These are phyloP conservation scores for Drosophila subpulchrella DNA, from an alignment of 1,140 invertebrate genomes.

Conservation along the genomic window DNA sequence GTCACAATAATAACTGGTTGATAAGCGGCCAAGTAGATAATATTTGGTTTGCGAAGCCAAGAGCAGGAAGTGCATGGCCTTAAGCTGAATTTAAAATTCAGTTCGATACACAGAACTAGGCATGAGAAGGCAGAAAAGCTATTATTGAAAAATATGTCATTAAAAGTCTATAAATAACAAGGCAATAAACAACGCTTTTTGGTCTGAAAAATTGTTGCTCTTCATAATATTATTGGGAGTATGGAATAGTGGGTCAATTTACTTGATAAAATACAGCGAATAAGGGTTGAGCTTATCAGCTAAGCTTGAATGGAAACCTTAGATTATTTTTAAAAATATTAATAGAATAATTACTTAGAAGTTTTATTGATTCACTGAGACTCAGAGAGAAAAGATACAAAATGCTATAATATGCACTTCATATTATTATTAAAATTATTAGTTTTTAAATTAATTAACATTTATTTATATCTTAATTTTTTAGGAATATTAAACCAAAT, in stretches of 20 bases:
- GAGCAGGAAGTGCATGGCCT: slow-evolving; percentile 22
- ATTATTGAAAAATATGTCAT: background rate
- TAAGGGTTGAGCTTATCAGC: background rate
- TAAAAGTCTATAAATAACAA: slow-evolving; percentile 1
- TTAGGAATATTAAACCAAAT: too few relatives aligned
- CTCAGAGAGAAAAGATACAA: too few relatives aligned
- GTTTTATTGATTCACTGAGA: background rate
- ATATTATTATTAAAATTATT: too few relatives aligned
- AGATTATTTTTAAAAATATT: too few relatives aligned
- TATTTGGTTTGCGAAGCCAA: slow-evolving; percentile 3
- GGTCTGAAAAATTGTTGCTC: background rate
- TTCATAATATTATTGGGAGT: background rate
- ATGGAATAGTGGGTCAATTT: background rate
- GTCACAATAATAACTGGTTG: slow-evolving; percentile 34
- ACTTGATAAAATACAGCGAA: background rate
- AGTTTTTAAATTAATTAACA: too few relatives aligned
- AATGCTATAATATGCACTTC: too few relatives aligned
- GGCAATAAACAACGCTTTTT: background rate
- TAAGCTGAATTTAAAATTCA: slow-evolving; percentile 9
- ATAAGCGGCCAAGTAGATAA: slow-evolving; percentile 28
- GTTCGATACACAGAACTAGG: background rate
- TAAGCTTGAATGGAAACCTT: background rate
- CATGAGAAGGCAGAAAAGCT: background rate
- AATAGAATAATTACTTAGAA: background rate
- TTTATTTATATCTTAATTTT: too few relatives aligned